A percentile compares a stretch with the other conserved stretches of the same genome.
Conservation (phyloP, 2,113 vertebrate genomes). For the Apteryx owenii region DNA sequence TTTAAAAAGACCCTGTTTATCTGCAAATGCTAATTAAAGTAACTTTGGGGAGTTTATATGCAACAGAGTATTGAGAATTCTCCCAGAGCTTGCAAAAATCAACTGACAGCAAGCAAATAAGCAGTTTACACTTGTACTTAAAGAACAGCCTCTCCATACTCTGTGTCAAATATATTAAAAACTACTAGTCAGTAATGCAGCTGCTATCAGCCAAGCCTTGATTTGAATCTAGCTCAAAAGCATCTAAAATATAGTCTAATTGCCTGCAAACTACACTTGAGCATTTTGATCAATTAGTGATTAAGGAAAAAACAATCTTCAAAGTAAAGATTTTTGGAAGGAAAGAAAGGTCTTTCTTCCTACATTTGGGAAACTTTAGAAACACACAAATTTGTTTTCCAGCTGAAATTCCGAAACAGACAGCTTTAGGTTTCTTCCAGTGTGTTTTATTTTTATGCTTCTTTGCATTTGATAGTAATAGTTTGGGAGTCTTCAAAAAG, state of each 20-base stretch:
- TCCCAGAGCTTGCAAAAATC: not conserved
- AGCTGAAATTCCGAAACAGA: not conserved
- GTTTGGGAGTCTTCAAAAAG: not conserved
- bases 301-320: not conserved
- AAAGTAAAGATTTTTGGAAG: not conserved
- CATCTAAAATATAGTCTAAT: not conserved
- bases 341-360: not conserved
- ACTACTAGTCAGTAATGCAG: not conserved
- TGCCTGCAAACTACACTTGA: not conserved
- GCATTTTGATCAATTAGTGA: not conserved
- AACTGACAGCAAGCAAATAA: not conserved
- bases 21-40: not conserved
- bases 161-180: not conserved
- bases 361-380: not conserved
- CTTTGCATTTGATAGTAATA: not conserved
- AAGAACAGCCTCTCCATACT: not conserved
- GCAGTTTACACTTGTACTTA: not conserved
- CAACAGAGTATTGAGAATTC: not conserved
- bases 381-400: not conserved
- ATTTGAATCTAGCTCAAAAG: not conserved
- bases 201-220: not conserved
- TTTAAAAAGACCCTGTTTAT: not conserved
- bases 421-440: not conserved
- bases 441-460: not conserved
- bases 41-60: not conserved